Percentiles rank a stretch among this genome's conserved stretches.
phyloP scores from a whole-genome alignment of 2,113 vertebrate genomes.

The Notothenia rossii region DNA sequence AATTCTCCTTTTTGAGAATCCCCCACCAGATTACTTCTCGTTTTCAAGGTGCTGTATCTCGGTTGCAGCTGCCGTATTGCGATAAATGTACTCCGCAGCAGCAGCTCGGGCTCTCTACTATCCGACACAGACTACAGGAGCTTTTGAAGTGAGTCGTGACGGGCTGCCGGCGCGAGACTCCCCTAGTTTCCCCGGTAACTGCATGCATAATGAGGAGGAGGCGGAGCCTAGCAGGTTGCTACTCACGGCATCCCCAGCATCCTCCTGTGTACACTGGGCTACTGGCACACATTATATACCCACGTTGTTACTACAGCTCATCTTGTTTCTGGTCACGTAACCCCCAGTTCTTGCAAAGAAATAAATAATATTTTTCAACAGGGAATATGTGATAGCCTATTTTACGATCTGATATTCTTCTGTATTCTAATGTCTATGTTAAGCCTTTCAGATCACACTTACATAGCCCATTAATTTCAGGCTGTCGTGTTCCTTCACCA shows the following conservation, averaged over 20 bases:
- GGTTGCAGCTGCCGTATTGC: not conserved
- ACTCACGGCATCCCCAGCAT: conserved; percentile 73
- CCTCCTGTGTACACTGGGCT: conserved; percentile 24
- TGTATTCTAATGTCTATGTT: not conserved
- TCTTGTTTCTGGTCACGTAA: conserved; percentile 2
- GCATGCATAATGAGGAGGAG: conserved; percentile 68
- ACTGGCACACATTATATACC: conserved; percentile 40
- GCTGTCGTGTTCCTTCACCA: conserved; percentile 27
- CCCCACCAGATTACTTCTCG: conserved; percentile 15
- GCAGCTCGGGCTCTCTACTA: conserved; percentile 28
- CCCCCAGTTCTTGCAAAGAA: not conserved
- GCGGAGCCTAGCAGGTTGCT: conserved; percentile 61
- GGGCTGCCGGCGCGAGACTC: conserved; percentile 64
- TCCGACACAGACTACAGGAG: conserved; percentile 28
- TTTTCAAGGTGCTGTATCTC: conserved; percentile 28
- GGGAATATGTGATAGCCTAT: not conserved
- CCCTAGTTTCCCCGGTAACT: conserved; percentile 78
- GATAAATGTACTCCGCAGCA: not conserved
- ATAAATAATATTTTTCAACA: not conserved
- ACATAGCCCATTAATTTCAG: conserved; percentile 1
- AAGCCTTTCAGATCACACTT: conserved; percentile 3
- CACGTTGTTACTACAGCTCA: not conserved
- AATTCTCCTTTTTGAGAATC: conserved; percentile 16
- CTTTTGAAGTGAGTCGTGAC: conserved; percentile 76
- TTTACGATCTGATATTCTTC: not conserved